Evolutionary conservation across 2,797 vertebrate species (phyloP), one percentile per base, ranked within the genome.

Genomic region (Knipowitschia caucasica): DNA sequence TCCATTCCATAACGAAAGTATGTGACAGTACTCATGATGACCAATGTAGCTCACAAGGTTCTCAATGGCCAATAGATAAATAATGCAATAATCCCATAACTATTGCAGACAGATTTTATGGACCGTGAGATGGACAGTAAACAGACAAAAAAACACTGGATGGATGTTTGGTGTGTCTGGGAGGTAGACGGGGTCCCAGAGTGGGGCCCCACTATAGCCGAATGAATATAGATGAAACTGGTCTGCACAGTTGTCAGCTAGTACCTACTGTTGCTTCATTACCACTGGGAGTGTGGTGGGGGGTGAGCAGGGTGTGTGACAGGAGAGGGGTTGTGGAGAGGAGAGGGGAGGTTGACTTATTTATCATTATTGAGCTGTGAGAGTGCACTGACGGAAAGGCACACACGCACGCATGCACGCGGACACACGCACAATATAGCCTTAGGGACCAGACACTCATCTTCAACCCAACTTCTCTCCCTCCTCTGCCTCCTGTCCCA

Each of bases 341-440:
- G 63, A 71, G 64, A 73, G 69, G 61, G 73, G 55, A 64, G 73
- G 72, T 80, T 84, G 75, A 87, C 81, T 86, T 85, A 84, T 83
- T 84, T 83, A 86, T 85, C 75, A 82, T 84, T 83, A 86, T 84
- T 86, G 83, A 87, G 78, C 73, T 83, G 80, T 81, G 78, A 77
- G 77, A 73, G 67, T 66, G 71, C 44, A 40, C 62, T 73, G 69
- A 73, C 52, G 51, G 60, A 75, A 64, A 69, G 18, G 15, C 7
- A 56, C 62, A 50, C 54, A 35, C 40, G 40, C 47, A 43, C 42
- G 24, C 45, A 56, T 55, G 51, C 50, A 67, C 60, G 53, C 54
- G n/a, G n/a, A 35, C 31, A 45, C 73, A 40, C 46, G 53, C 59
- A 47, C 54, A 53, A 73, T 29, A 40, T 64, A 71, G 73, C 81